phyloP scores from a whole-genome alignment of 2,888 invertebrate species.

The Mylabris sibirica region DNA sequence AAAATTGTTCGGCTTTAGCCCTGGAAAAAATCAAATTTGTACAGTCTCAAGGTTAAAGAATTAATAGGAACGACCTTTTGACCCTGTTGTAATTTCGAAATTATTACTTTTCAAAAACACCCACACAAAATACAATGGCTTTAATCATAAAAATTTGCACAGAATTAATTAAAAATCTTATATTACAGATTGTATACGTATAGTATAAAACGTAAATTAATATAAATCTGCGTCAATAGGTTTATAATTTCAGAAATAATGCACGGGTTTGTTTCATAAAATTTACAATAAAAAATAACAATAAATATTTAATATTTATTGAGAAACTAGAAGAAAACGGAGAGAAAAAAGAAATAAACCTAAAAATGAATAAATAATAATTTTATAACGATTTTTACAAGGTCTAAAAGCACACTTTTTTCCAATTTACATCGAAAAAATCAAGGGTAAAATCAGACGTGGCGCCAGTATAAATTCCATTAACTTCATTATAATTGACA shows the following conservation, averaged over 20 bases:
- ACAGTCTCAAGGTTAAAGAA: background rate
- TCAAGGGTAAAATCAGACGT: background rate
- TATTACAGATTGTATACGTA: too few species aligned
- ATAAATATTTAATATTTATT: background rate
- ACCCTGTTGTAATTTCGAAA: slow-evolving; percentile 1
- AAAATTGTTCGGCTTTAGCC: too few species aligned
- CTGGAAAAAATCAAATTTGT: background rate
- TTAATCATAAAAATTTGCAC: background rate
- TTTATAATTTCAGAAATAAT: too few species aligned
- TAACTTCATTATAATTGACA: too few species aligned
- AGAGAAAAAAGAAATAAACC: background rate
- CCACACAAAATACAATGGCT: background rate
- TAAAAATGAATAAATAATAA: background rate
- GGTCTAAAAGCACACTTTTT: background rate
- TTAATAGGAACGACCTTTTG: slow-evolving; percentile 5
- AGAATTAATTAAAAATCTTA: background rate
- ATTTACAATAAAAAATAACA: background rate
- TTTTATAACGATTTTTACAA: background rate
- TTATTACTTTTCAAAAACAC: slow-evolving; percentile 1
- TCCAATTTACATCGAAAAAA: background rate
- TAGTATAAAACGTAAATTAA: too few species aligned
- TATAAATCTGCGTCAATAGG: too few species aligned
- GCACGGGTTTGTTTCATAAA: background rate
- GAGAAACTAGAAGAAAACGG: too few species aligned
- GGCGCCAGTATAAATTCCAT: background rate